These are phyloP conservation scores for Sebastes steindachneri DNA, from an alignment of 2,797 vertebrate species.

Conservation along the genomic window DNA sequence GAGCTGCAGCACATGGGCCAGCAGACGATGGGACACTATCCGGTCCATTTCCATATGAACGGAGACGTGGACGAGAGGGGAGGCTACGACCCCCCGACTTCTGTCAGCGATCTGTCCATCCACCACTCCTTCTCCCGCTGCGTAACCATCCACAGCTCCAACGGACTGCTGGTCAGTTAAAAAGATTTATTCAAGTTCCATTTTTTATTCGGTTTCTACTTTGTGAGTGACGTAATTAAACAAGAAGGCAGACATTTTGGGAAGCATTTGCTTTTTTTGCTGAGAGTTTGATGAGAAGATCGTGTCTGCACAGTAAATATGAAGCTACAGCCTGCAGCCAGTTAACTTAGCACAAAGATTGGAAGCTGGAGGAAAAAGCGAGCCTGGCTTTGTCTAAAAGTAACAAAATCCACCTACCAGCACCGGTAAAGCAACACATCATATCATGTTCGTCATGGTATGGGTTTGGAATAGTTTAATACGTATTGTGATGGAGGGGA, in stretches of 20 bases:
- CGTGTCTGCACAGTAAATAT: not conserved
- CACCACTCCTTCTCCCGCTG: slow-evolving; percentile 93
- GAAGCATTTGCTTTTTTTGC: not conserved
- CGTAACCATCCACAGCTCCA: slow-evolving; percentile 88
- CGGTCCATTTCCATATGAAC: slow-evolving; percentile 95
- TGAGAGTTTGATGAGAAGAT: not conserved
- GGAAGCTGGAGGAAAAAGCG: too few species aligned
- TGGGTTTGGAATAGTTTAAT: too few species aligned
- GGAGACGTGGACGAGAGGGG: slow-evolving; percentile 92
- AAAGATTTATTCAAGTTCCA: not conserved
- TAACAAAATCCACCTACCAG: too few species aligned
- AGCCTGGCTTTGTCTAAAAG: too few species aligned
- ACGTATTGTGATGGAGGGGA: too few species aligned
- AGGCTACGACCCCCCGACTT: slow-evolving; percentile 90
- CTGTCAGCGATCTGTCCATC: slow-evolving; percentile 87
- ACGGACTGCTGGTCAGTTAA: slow-evolving; percentile 91
- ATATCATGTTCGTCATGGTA: too few species aligned
- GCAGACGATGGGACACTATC: slow-evolving; percentile 96
- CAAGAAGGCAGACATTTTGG: not conserved
- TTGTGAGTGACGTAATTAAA: not conserved
- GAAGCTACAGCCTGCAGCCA: not conserved
- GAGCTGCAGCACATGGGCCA: slow-evolving; percentile 96
- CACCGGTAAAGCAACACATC: too few species aligned
- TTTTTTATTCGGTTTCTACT: not conserved
- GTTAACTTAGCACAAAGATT: not conserved